Evolutionary conservation across 1,140 invertebrate genomes (phyloP), one percentile per base, ranked within the genome.

Genomic region (Pseudoatta argentina): DNA sequence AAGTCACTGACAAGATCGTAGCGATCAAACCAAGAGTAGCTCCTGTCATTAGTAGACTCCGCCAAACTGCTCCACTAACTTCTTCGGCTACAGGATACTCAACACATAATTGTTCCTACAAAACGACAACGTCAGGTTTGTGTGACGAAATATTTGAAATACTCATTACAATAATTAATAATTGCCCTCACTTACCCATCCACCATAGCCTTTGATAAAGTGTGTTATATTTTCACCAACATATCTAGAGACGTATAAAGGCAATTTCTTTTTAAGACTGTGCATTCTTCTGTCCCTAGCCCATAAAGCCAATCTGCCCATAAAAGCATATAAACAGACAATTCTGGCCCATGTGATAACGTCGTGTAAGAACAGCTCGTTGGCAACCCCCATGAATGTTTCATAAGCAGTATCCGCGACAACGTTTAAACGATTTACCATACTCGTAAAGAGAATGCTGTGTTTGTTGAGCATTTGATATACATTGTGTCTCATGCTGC

Each of bases 311-410:
- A 97, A 90, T 78, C 96, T 95, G 44, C 96, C 95, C 92, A 96
- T 96, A 91, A 96, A 96, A 12, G 96, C 96, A 89, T 96, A 96
- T 3, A 97, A 94, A 85, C 96, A 96, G n/a, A 96, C 95, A 66
- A 96, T 96, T 87, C 96, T 95, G 8, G 96, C 96, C 96, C 96
- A 97, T 82, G 96, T 96, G 66, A 96, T 95, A 51, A 91, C 93
- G 14, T 93, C 94, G 61, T 96, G 92, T n/a, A 93, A 94, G 91
- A 96, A 96, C 14, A 96, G 93, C 92, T 96, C 96, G 91, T 96
- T 96, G n/a, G 96, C 96, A 39, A 96, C 95, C 66, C 94, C 95
- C 48, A 94, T 95, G 91, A 97, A 96, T 59, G 96, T 95, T 66
- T 96, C 93, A 88, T 96, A 96, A 16, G 95, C 95, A 27, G 95